Base-by-base conservation (phyloP, 2,888 invertebrate species). In the Drosophila cracens region DNA sequence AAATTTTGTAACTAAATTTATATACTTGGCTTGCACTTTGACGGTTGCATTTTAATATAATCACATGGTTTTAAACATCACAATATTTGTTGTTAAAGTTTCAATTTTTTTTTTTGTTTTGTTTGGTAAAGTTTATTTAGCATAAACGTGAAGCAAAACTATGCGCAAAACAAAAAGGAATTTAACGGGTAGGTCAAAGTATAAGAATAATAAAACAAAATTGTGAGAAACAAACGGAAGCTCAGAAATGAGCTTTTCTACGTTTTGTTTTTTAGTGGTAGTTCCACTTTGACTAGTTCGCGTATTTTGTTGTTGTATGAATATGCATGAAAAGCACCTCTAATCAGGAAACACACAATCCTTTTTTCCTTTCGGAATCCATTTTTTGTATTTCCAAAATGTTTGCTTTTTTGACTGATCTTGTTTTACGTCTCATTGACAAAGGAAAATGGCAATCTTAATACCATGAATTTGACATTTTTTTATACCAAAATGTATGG, bases 1-100 rank as follows among this genome's bases (percentile, higher is more conserved):
- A 92, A 92, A 92, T 92, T 92, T 92, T 92, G 92, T 92, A 92
- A 92, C 89, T 88, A 86, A 82, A 85, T 72, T 56, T 67, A 38
- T 81, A 82, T 87, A 86, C 86, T 81, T 88, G 76, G 83, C 83
- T 88, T 88, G 90, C 86, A 89, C 82, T 89, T 81, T 86, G 74
- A 75, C 71, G 79, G 74, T 79, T 81, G 87, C 83, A 87, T 79
- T 77, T 70, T 38, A 38, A 58, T 69, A 51, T 57, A 74, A 71
- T 71, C 76, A 71, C 71, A 78, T 62, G 46, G 64, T 43, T 87
- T 74, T 67, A 57, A 78, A 80, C 72, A 82, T 79, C 75, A 73
- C 86, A 78, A 70, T 81, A 75, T 89, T 76, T 72, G 60, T 54
- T 54, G 46, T 66, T 57, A 62, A 48, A 70, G 36, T 53, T 74